Conservation (phyloP, 2,113 vertebrate species). For the Oxygymnocypris stewartii region DNA sequence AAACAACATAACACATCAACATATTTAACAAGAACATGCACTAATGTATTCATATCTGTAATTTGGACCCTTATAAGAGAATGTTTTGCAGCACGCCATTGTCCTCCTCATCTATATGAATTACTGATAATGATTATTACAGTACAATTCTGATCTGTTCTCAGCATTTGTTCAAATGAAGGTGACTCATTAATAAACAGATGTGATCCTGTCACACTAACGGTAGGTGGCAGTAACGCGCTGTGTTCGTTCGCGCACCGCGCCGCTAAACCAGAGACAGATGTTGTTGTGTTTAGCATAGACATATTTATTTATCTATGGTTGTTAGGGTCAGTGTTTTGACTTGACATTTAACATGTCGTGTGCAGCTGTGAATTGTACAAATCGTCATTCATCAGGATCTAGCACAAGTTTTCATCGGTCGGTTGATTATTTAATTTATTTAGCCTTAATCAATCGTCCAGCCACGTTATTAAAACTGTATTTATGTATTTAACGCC, state of each 20-base stretch:
- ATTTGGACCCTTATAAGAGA: no score
- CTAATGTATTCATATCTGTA: no score
- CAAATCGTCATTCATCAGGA: neutral
- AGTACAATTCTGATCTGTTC: no score
- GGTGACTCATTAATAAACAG: neutral
- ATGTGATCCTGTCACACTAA: neutral
- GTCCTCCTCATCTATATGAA: no score
- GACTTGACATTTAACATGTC: neutral
- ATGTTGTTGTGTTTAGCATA: neutral
- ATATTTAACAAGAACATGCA: no score
- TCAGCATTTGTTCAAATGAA: no score
- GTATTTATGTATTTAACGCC: neutral
- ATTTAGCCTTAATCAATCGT: neutral
- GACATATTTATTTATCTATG: no score
- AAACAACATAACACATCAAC: neutral
- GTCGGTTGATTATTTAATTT: neutral
- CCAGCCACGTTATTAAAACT: neutral
- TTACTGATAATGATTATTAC: no score
- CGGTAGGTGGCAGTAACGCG: neutral
- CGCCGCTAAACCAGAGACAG: neutral
- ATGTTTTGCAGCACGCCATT: no score
- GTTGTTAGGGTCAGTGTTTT: neutral
- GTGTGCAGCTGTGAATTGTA: neutral
- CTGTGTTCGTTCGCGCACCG: neutral
- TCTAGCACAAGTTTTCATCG: constrained; percentile 8